phyloP scores from a whole-genome alignment of 2,797 vertebrate species.

The Leptoclinus maculatus region DNA sequence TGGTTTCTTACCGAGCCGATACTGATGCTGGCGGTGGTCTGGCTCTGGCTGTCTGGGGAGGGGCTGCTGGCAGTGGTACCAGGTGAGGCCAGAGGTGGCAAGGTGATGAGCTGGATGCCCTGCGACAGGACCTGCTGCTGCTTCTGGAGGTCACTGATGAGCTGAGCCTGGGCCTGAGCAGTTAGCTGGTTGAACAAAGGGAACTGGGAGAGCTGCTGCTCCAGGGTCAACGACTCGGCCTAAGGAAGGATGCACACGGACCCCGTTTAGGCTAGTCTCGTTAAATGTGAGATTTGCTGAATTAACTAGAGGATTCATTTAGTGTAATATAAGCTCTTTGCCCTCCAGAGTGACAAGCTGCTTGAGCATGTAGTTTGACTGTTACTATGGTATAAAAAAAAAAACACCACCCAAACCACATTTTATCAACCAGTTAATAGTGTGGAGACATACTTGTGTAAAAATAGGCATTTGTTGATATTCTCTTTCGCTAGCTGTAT shows the following conservation, averaged over 20 bases:
- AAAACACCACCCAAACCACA: background rate
- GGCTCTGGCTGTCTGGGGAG: conserved; percentile 88
- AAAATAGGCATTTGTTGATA: background rate
- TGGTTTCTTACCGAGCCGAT: conserved; percentile 90
- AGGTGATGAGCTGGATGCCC: conserved; percentile 89
- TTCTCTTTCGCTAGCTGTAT: background rate
- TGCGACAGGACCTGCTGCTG: conserved; percentile 84
- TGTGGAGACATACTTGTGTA: background rate
- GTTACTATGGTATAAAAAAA: background rate
- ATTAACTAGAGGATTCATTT: background rate
- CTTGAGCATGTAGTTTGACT: background rate
- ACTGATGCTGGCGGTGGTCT: conserved; percentile 90
- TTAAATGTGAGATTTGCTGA: background rate
- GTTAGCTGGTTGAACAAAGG: conserved; percentile 92
- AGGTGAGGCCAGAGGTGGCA: conserved; percentile 88
- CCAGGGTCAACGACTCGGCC: conserved; percentile 91
- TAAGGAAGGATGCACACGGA: conserved; percentile 53
- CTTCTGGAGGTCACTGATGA: conserved; percentile 85
- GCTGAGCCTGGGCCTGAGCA: conserved; percentile 85
- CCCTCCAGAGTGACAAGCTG: background rate
- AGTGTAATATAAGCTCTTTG: conserved; percentile 1
- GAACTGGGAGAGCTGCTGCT: conserved; percentile 95
- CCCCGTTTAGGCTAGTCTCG: background rate
- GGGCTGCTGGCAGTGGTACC: conserved; percentile 88
- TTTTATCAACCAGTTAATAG: background rate